Percentiles rank a stretch among this genome's conserved stretches.
Evolutionary conservation across 2,113 vertebrate genomes (phyloP).

Genomic region (Bubo bubo): DNA sequence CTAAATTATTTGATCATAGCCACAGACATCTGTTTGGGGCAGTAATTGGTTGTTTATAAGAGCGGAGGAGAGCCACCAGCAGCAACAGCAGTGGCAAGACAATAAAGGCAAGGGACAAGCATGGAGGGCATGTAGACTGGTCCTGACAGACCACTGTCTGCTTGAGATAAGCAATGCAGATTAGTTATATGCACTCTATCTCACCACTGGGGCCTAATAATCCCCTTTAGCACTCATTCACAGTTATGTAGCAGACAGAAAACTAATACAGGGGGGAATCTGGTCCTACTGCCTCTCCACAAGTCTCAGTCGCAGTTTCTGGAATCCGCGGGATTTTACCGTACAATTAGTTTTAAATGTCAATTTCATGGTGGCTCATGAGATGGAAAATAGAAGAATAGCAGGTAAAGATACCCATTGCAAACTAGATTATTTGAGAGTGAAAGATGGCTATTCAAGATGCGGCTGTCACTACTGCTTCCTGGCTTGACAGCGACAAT

Average conservation of each 20-base stretch:
- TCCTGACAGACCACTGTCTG: constrained; percentile 75
- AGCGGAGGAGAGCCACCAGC: constrained; percentile 71
- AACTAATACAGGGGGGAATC: constrained; percentile 72
- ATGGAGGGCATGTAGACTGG: constrained; percentile 73
- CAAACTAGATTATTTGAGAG: constrained; percentile 70
- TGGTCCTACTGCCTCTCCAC: constrained; percentile 62
- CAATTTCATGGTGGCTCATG: constrained; percentile 90
- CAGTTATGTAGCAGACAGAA: constrained; percentile 73
- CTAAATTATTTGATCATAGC: constrained; percentile 88
- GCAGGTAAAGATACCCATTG: constrained; percentile 70
- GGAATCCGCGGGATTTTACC: constrained; percentile 78
- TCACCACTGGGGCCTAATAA: constrained; percentile 73
- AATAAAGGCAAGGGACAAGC: constrained; percentile 76
- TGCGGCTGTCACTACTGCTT: background rate
- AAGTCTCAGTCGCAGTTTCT: constrained; percentile 76
- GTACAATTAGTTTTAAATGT: constrained; percentile 93
- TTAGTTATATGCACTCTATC: constrained; percentile 78
- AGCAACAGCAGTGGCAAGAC: constrained; percentile 67
- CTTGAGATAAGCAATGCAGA: constrained; percentile 77
- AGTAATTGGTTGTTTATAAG: constrained; percentile 87
- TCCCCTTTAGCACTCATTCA: constrained; percentile 79
- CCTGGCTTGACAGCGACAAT: background rate
- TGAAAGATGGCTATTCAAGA: constrained; percentile 31
- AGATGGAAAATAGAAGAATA: constrained; percentile 83
- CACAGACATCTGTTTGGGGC: constrained; percentile 85